Conservation (phyloP, 2,888 invertebrate species). For the Teinopalpus imperialis region DNA sequence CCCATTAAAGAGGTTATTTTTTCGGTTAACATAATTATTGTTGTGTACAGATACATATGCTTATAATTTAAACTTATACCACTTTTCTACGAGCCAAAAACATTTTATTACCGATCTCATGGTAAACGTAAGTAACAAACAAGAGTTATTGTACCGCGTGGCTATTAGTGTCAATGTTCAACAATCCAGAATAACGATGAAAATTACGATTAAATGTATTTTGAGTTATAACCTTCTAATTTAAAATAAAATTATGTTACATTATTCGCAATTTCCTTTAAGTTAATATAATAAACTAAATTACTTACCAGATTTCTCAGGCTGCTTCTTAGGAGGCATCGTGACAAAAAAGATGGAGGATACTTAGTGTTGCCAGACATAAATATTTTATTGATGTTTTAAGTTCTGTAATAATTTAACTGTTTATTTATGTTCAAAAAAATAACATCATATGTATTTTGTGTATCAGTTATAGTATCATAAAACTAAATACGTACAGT, state of each 20-base stretch:
- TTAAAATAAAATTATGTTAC: constrained; percentile 10
- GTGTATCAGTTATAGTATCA: too few relatives aligned
- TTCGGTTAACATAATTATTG: too few relatives aligned
- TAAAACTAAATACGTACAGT: too few relatives aligned
- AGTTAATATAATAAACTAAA: constrained; percentile 41
- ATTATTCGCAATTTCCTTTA: not conserved
- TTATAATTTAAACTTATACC: too few relatives aligned
- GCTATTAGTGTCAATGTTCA: constrained; percentile 19
- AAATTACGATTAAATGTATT: constrained; percentile 30
- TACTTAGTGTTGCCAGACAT: constrained; percentile 36
- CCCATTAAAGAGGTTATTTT: too few relatives aligned
- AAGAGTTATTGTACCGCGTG: constrained; percentile 31
- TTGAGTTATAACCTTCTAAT: not conserved
- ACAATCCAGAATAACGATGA: constrained; percentile 27
- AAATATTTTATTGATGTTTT: constrained; percentile 14
- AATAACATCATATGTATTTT: too few relatives aligned
- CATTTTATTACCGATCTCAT: too few relatives aligned
- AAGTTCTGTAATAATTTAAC: too few relatives aligned
- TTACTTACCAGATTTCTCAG: constrained; percentile 91
- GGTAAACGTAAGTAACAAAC: too few relatives aligned
- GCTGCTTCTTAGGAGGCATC: constrained; percentile 94
- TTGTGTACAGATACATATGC: too few relatives aligned
- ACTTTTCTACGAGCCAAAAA: too few relatives aligned
- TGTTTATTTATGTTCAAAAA: too few relatives aligned
- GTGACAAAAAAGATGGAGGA: constrained; percentile 78